Percentiles rank a stretch among this genome's conserved stretches.
Conservation (phyloP, 2,797 vertebrate species). For the Limnodromus scolopaceus region DNA sequence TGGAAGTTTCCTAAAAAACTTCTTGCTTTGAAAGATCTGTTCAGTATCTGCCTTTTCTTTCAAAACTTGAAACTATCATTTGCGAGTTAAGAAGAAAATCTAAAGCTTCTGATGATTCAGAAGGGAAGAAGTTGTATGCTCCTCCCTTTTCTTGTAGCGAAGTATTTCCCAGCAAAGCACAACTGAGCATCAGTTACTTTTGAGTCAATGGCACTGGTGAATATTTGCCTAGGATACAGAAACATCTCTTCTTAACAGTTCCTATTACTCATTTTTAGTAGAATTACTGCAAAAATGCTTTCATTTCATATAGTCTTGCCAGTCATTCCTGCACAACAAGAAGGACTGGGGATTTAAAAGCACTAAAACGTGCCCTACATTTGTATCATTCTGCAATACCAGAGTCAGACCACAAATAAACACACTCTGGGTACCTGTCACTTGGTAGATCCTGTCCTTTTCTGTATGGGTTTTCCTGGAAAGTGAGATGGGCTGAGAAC, state of each 20-base stretch:
- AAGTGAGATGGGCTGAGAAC: neutral
- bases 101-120: neutral
- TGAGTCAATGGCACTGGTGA: neutral
- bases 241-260: neutral
- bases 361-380: neutral
- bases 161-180: neutral
- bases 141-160: accelerated
- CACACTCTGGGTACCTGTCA: neutral
- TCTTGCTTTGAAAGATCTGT: neutral
- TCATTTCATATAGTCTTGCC: neutral
- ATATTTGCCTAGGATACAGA: neutral
- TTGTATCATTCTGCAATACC: neutral
- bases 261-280: neutral
- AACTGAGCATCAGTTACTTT: neutral
- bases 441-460: neutral
- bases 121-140: neutral
- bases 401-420: neutral
- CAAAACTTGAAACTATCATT: neutral
- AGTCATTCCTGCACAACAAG: neutral
- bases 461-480: neutral
- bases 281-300: neutral
- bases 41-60: neutral
- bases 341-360: neutral
- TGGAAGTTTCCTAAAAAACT: neutral
- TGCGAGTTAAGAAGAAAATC: neutral